phyloP scores from a whole-genome alignment of 1,140 invertebrate genomes.

The Heliconius melpomene region DNA sequence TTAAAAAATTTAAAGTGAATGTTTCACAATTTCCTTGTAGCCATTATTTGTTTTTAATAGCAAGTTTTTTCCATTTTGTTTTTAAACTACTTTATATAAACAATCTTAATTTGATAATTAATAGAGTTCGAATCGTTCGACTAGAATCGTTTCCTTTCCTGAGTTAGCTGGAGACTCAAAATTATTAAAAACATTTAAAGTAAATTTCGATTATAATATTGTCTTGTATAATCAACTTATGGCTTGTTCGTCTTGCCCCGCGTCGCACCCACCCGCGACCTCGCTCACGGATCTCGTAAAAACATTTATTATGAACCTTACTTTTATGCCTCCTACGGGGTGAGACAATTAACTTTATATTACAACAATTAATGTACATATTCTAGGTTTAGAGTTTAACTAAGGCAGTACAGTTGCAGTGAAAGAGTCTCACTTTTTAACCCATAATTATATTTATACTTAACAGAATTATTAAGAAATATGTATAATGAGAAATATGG shows the following conservation, averaged over 20 bases:
- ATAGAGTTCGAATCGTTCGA: background rate
- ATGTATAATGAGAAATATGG: too few relatives aligned
- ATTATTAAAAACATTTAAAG: too few relatives aligned
- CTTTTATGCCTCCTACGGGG: conserved; percentile 30
- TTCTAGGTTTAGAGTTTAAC: background rate
- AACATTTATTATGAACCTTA: conserved; percentile 36
- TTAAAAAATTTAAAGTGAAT: background rate
- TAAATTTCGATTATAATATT: background rate
- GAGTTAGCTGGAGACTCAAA: too few relatives aligned
- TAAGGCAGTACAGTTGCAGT: background rate
- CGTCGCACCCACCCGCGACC: conserved; percentile 41
- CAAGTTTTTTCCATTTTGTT: background rate
- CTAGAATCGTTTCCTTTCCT: too few relatives aligned
- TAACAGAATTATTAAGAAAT: too few relatives aligned
- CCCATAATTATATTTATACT: too few relatives aligned
- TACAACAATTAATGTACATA: background rate
- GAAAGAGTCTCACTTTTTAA: background rate
- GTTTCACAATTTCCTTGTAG: background rate
- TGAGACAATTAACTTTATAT: background rate
- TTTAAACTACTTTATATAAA: too few relatives aligned
- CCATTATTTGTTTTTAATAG: background rate
- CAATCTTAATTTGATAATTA: background rate
- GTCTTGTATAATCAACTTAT: background rate
- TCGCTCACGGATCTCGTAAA: conserved; percentile 55
- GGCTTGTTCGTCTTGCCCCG: conserved; percentile 37